These are phyloP conservation scores for Eupithecia subfuscata DNA, from an alignment of 2,888 invertebrate species.

Conservation along the genomic window DNA sequence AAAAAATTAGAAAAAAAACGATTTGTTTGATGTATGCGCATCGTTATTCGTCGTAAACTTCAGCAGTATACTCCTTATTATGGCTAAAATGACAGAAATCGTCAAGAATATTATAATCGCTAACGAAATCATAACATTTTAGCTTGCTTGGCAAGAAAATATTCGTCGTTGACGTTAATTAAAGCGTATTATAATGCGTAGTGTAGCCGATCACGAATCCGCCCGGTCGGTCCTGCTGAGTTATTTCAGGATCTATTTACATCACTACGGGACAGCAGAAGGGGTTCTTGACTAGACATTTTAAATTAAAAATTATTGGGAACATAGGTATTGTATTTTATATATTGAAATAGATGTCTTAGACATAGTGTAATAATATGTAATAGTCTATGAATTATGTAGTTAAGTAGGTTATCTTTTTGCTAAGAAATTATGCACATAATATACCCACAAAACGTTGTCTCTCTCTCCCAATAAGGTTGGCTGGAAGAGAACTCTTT, in stretches of 20 bases:
- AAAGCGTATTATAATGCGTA: conserved; percentile 75
- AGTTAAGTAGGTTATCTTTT: no score
- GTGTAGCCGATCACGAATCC: conserved; percentile 78
- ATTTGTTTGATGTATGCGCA: background rate
- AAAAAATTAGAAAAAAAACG: background rate
- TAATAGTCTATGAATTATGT: no score
- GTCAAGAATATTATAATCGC: conserved; percentile 26
- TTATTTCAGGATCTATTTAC: conserved; percentile 21
- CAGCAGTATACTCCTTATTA: background rate
- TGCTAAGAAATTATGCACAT: no score
- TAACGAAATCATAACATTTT: conserved; percentile 34
- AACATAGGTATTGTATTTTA: no score
- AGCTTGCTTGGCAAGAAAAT: conserved; percentile 35
- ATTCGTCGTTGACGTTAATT: conserved; percentile 77
- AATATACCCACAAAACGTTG: no score
- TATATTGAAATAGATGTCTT: no score
- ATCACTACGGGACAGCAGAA: conserved; percentile 17
- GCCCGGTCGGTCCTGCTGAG: conserved; percentile 74
- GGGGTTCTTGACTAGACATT: background rate
- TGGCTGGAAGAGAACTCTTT: no score
- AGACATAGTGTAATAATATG: no score
- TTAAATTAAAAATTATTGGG: no score
- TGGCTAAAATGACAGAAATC: conserved; percentile 26
- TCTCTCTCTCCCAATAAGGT: no score
- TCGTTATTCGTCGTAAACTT: background rate